These are phyloP conservation scores for Limnephilus lunatus DNA, from an alignment of 2,888 invertebrate species.

Conservation along the genomic window DNA sequence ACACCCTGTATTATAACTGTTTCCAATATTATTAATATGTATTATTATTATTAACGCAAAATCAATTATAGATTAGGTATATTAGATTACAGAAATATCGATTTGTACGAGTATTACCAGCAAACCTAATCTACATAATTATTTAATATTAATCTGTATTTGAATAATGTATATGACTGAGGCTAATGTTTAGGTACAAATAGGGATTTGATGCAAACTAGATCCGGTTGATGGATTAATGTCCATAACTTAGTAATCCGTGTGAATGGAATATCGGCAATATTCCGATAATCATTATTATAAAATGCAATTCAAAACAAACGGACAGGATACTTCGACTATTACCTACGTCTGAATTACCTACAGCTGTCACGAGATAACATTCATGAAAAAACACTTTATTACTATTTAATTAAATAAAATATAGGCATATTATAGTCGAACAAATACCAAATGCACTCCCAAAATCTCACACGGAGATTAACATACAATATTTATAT, in stretches of 20 bases:
- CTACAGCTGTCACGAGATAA: background rate
- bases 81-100: background rate
- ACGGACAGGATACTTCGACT: background rate
- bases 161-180: background rate
- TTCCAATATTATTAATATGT: too few relatives aligned
- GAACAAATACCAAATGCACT: too few relatives aligned
- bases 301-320: background rate
- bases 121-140: background rate
- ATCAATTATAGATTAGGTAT: background rate
- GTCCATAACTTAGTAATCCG: background rate
- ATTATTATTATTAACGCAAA: background rate
- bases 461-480: too few relatives aligned
- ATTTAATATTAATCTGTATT: background rate
- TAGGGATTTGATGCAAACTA: background rate
- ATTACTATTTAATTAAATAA: background rate
- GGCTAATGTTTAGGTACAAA: background rate
- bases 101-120: background rate
- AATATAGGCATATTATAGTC: background rate
- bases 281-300: background rate
- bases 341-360: background rate
- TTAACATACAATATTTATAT: too few relatives aligned
- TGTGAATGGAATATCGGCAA: background rate
- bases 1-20: too few relatives aligned
- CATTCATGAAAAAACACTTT: background rate
- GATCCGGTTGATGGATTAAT: background rate